Percentiles rank a stretch among this genome's conserved stretches.
These are phyloP conservation scores for Lasioglossum leucozonium DNA, from an alignment of 2,888 invertebrate species.

Conservation along the genomic window DNA sequence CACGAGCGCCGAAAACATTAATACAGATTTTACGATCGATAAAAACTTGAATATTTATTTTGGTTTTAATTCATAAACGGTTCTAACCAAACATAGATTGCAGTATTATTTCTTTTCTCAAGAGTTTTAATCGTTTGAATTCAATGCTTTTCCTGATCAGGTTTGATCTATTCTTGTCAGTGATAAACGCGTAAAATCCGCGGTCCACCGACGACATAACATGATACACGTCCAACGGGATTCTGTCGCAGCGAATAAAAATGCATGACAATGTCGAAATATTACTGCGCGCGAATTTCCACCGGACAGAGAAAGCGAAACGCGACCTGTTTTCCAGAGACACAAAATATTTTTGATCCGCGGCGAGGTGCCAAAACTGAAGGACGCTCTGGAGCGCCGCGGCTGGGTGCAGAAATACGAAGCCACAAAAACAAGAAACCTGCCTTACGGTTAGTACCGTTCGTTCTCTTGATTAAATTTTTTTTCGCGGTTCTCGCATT, in stretches of 20 bases:
- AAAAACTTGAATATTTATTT: too few species aligned
- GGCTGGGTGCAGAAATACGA: conserved; percentile 82
- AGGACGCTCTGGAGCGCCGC: conserved; percentile 76
- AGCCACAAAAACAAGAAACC: conserved; percentile 76
- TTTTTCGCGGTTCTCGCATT: conserved; percentile 4
- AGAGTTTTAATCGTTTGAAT: too few species aligned
- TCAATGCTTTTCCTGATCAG: too few species aligned
- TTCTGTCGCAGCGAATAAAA: background rate
- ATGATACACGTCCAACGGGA: background rate
- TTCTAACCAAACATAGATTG: too few species aligned
- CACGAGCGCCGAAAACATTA: too few species aligned
- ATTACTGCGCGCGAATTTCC: background rate
- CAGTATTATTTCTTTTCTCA: too few species aligned
- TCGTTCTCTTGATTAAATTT: conserved; percentile 28
- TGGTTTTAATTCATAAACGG: too few species aligned
- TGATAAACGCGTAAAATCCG: too few species aligned
- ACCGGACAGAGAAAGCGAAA: background rate
- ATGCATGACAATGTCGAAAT: background rate
- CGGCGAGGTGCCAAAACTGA: conserved; percentile 80
- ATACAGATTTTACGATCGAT: too few species aligned
- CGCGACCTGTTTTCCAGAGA: conserved; percentile 61
- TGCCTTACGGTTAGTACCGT: conserved; percentile 77
- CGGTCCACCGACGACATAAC: background rate
- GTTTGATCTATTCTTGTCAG: too few species aligned
- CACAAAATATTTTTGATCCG: conserved; percentile 80